These are phyloP conservation scores for Phlogophora meticulosa DNA, from an alignment of 2,888 invertebrate genomes.

Conservation along the genomic window DNA sequence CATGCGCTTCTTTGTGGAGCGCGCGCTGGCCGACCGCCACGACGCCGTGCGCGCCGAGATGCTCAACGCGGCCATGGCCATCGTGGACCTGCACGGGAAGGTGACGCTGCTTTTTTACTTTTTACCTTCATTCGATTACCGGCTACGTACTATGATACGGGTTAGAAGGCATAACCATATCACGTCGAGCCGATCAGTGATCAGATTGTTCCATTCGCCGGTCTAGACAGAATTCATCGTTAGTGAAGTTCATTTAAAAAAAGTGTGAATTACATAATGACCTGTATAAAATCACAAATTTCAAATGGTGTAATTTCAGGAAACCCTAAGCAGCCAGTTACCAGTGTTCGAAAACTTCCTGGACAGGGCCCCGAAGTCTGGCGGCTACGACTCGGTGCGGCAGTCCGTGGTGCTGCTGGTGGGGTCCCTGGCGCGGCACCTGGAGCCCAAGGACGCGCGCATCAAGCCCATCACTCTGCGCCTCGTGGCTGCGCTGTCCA, in stretches of 20 bases:
- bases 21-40: slow-evolving; percentile 96
- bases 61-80: slow-evolving; percentile 97
- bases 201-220: too few species aligned
- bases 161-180: too few species aligned
- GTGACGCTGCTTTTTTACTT: slow-evolving; percentile 75
- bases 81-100: slow-evolving; percentile 98
- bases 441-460: slow-evolving; percentile 96
- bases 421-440: slow-evolving; percentile 99
- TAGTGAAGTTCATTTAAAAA: too few species aligned
- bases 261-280: too few species aligned
- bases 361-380: slow-evolving; percentile 97
- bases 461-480: slow-evolving; percentile 98
- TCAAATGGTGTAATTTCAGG: slow-evolving; percentile 74
- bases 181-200: too few species aligned
- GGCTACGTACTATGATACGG: too few species aligned
- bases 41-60: slow-evolving; percentile 96
- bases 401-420: slow-evolving; percentile 99
- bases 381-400: slow-evolving; percentile 97
- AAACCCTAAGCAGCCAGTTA: slow-evolving; percentile 94
- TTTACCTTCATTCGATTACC: too few species aligned
- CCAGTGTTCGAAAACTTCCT: slow-evolving; percentile 98
- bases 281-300: too few species aligned
- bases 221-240: too few species aligned
- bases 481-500: slow-evolving; percentile 97
- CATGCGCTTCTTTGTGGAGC: slow-evolving; percentile 96